phyloP scores from a whole-genome alignment of 2,797 vertebrate species.

The Mallotus villosus region DNA sequence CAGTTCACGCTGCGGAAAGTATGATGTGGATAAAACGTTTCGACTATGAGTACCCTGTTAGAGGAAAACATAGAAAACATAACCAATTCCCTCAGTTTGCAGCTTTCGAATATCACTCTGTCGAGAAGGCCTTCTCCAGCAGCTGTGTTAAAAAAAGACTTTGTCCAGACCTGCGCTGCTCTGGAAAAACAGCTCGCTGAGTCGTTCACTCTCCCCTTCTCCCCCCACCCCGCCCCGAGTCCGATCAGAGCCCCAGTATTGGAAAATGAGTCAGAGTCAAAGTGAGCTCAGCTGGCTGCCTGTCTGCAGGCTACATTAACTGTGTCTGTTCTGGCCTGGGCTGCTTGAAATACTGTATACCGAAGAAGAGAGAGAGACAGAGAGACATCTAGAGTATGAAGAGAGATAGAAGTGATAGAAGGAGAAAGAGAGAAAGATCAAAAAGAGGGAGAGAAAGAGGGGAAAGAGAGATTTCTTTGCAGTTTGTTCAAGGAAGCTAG shows the following conservation, averaged over 20 bases:
- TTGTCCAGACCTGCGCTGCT: conserved; percentile 50
- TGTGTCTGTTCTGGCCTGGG: too few relatives aligned
- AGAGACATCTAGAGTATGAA: neutral
- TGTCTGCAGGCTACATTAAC: conserved; percentile 57
- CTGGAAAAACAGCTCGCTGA: conserved; percentile 52
- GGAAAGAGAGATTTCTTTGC: neutral
- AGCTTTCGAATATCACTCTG: neutral
- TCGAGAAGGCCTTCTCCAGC: neutral
- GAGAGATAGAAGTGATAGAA: neutral
- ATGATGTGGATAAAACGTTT: too few relatives aligned
- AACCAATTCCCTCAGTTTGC: neutral
- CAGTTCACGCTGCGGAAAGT: too few relatives aligned
- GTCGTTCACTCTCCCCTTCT: conserved; percentile 20
- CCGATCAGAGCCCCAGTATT: conserved; percentile 41
- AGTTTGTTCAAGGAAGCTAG: neutral
- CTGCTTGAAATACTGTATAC: too few relatives aligned
- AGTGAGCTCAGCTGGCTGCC: conserved; percentile 40
- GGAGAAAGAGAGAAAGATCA: neutral
- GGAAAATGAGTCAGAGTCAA: conserved; percentile 52
- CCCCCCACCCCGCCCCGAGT: conserved; percentile 27
- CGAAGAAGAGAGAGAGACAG: neutral
- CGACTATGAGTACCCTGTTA: neutral
- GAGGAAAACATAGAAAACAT: neutral
- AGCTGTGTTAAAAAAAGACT: conserved; percentile 36
- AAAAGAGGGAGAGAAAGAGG: too few relatives aligned